Evolutionary conservation across 2,888 invertebrate genomes (phyloP).

Genomic region (Thera obeliscata): DNA sequence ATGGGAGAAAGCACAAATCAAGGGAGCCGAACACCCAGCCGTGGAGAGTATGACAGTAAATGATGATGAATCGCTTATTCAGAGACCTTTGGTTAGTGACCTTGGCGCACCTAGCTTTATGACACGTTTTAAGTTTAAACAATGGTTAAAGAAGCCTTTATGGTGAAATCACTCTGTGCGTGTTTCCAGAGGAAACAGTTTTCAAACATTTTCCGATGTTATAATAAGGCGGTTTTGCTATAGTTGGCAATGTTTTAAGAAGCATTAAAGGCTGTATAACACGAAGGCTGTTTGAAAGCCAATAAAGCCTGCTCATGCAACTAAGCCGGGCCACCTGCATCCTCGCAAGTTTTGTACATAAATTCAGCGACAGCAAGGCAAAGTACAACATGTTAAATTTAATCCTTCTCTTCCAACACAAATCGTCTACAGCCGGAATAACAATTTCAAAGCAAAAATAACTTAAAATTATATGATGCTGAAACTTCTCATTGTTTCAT

Average conservation of each 20-base stretch:
- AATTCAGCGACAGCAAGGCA: slow-evolving; percentile 3
- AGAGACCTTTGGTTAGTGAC: too few species aligned
- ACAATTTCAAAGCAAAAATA: background rate
- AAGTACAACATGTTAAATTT: background rate
- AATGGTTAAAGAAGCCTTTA: too few species aligned
- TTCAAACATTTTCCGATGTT: background rate
- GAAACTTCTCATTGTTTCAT: too few species aligned
- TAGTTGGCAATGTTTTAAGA: slow-evolving; percentile 9
- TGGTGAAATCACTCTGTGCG: too few species aligned
- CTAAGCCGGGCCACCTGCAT: slow-evolving; percentile 23
- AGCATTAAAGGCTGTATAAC: slow-evolving; percentile 15
- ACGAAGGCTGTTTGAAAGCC: slow-evolving; percentile 16
- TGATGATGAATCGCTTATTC: too few species aligned
- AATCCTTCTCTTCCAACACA: background rate
- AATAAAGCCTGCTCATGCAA: slow-evolving; percentile 21
- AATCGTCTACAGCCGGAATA: background rate
- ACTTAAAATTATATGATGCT: too few species aligned
- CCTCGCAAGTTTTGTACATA: slow-evolving; percentile 9
- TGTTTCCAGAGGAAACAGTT: too few species aligned
- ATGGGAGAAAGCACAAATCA: too few species aligned
- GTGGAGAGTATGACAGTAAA: too few species aligned
- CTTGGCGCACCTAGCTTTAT: too few species aligned
- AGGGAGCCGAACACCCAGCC: too few species aligned
- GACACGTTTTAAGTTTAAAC: too few species aligned
- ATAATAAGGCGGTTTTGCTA: background rate